These are phyloP conservation scores for Agrotis ipsilon DNA, from an alignment of 2,888 invertebrate species.

Conservation along the genomic window DNA sequence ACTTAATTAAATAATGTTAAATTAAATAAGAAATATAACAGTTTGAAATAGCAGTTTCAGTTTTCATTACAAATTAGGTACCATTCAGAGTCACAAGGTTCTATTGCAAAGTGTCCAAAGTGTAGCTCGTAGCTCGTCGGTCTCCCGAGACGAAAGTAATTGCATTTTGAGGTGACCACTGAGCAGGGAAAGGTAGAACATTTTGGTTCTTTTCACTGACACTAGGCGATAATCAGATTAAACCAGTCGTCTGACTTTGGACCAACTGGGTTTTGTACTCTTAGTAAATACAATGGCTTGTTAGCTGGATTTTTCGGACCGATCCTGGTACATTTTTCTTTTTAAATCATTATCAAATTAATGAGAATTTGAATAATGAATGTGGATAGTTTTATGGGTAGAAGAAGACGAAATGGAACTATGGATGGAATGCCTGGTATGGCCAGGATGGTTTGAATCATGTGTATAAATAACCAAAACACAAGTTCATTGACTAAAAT, in stretches of 20 bases:
- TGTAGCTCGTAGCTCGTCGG: slow-evolving; percentile 70
- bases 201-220: slow-evolving; percentile 80
- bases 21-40: not conserved
- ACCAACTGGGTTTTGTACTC: not conserved
- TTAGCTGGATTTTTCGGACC: no score
- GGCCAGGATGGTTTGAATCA: no score
- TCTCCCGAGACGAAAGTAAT: slow-evolving; percentile 88
- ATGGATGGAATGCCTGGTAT: no score
- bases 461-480: no score
- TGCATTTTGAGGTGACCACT: slow-evolving; percentile 88
- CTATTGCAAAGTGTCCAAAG: slow-evolving; percentile 39
- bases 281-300: slow-evolving; percentile 1
- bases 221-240: slow-evolving; percentile 72
- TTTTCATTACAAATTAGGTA: not conserved
- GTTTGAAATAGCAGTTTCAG: not conserved
- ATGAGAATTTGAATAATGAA: no score
- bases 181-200: slow-evolving; percentile 42
- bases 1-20: no score
- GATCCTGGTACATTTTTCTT: no score
- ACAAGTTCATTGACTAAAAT: no score
- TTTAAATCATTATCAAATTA: no score
- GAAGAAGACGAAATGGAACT: no score
- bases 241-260: slow-evolving; percentile 51
- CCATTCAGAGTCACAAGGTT: not conserved
- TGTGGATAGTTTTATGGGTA: no score